Evolutionary conservation across 2,888 invertebrate species (phyloP), one percentile per base, ranked within the genome.

Genomic region (Drosophila lutescens): DNA sequence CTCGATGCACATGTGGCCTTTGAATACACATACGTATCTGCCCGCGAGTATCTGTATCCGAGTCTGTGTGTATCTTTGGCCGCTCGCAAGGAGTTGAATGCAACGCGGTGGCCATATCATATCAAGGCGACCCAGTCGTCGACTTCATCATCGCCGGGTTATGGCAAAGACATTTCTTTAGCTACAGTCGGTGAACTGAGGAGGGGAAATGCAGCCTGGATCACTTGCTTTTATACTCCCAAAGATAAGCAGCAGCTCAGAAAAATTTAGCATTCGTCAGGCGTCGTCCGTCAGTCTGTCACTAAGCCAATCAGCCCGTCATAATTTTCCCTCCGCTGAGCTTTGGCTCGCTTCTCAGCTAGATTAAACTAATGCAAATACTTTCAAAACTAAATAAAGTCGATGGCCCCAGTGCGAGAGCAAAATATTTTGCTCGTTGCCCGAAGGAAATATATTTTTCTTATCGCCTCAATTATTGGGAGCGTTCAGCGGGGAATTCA

Each of bases 321-420:
- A 76, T 79, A 79, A 73, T 76, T 79, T 82, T 66, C 66, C 44
- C 77, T 69, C 50, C 56, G 73, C 72, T 78, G 58, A 76, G 58
- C 66, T 66, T 56, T 63, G 6, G 26, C 60, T 32, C 9, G 32
- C 66, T 36, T 10, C 47, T 47, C n/a, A n/a, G 26, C 30, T 49
- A 49, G 66, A 71, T 57, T 67, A 47, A 46, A 69, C 47, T 55
- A 70, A 70, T 70, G 57, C 68, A 66, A 66, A 66, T 70, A 54
- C 60, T 69, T 69, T 32, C 20, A n/a, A 55, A 66, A 56, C 66
- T 47, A 41, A 57, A 71, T 57, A 59, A 50, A 40, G 17, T 30
- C 46, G n/a, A 23, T 56, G 57, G 67, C 38, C 44, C 20, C 53
- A 30, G 15, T 7, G 38, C 20, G 38, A 59, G 43, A 20, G 34